Conservation (phyloP, 2,797 vertebrate genomes). For the Phalanger gymnotis region DNA sequence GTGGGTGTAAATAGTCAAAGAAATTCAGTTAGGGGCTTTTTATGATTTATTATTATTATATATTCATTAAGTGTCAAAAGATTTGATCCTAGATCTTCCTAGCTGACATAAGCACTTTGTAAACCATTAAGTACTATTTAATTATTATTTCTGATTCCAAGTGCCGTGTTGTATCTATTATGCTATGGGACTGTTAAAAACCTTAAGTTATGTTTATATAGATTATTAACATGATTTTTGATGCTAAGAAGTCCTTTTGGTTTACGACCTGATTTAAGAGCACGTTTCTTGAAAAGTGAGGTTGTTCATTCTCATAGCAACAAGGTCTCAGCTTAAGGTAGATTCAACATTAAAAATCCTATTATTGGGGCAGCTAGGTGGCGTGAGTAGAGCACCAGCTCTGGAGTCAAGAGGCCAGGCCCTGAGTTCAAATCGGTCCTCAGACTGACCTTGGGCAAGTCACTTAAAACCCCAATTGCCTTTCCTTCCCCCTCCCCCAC, state of each 20-base stretch:
- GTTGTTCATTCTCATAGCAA: not conserved
- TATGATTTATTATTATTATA: too few relatives aligned
- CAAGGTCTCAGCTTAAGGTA: not conserved
- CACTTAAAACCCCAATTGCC: too few relatives aligned
- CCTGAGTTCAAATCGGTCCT: too few relatives aligned
- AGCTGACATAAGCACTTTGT: not conserved
- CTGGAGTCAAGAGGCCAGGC: too few relatives aligned
- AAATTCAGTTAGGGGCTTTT: not conserved
- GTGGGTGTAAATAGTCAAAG: not conserved
- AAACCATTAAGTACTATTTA: not conserved
- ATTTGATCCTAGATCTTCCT: not conserved
- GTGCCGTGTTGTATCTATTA: not conserved
- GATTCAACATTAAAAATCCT: not conserved
- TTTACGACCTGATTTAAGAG: not conserved
- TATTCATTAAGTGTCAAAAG: not conserved
- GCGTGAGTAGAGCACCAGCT: too few relatives aligned
- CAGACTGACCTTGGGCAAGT: too few relatives aligned
- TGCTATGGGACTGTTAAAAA: too few relatives aligned
- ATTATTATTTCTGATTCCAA: not conserved
- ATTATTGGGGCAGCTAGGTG: too few relatives aligned
- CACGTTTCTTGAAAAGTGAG: not conserved
- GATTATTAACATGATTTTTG: not conserved
- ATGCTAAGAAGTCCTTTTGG: not conserved
- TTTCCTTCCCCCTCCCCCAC: too few relatives aligned
- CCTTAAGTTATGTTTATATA: too few relatives aligned